Conservation (phyloP, 1,140 invertebrate genomes). For the Drosophila repleta region DNA sequence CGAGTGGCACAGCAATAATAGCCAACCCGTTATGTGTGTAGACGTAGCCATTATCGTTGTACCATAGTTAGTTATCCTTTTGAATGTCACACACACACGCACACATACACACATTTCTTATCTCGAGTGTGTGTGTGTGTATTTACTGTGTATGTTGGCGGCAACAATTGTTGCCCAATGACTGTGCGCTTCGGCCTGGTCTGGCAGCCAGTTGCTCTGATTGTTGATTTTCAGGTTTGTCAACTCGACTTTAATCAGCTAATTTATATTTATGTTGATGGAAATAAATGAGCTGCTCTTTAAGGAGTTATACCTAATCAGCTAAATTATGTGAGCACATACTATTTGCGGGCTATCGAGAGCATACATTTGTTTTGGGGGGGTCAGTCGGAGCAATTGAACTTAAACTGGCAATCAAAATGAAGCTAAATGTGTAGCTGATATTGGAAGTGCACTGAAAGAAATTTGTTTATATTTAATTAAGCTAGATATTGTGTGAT, state of each 20-base stretch:
- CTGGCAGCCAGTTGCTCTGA: constrained; percentile 36
- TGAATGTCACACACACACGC: constrained; percentile 52
- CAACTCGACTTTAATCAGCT: constrained; percentile 20
- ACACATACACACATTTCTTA: constrained; percentile 14
- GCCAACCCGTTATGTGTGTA: constrained; percentile 54
- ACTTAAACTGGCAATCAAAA: no score
- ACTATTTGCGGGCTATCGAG: background rate
- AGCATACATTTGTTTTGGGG: background rate
- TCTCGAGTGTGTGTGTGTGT: constrained; percentile 3
- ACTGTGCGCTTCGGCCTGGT: constrained; percentile 38
- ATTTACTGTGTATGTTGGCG: constrained; percentile 11
- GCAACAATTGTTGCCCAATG: constrained; percentile 39
- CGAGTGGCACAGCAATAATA: constrained; percentile 46
- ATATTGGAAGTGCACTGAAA: no score
- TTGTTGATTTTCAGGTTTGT: constrained; percentile 16
- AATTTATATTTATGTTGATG: constrained; percentile 6
- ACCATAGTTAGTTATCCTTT: constrained; percentile 61
- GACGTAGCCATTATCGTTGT: constrained; percentile 55
- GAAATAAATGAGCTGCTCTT: background rate
- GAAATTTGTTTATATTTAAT: no score
- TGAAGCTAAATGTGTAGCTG: no score
- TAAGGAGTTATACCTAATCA: background rate
- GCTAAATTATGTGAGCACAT: background rate
- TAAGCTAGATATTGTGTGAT: no score
- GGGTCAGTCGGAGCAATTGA: no score